Percentiles rank a stretch among this genome's conserved stretches.
Conservation (phyloP, 2,113 vertebrate genomes). For the Tinamus guttatus region DNA sequence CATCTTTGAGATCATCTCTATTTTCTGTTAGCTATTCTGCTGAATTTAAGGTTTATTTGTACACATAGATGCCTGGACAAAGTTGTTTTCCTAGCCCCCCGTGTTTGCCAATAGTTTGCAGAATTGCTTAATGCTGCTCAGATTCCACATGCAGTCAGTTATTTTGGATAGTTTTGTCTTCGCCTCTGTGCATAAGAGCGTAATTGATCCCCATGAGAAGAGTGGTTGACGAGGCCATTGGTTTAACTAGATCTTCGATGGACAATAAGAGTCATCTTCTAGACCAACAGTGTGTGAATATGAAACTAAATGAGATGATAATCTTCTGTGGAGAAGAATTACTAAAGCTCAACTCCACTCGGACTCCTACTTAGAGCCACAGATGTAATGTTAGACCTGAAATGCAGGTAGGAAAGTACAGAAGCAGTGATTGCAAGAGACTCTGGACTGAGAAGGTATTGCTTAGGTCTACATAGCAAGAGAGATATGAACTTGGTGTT, state of each 20-base stretch:
- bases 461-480: constrained; percentile 21
- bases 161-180: background rate
- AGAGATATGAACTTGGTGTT: constrained; percentile 11
- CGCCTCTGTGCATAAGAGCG: background rate
- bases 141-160: background rate
- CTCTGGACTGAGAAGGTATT: background rate
- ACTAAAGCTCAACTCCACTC: background rate
- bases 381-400: background rate
- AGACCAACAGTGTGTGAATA: background rate
- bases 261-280: background rate
- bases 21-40: background rate
- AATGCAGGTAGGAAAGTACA: constrained; percentile 9
- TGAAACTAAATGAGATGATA: constrained; percentile 48
- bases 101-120: background rate
- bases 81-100: background rate
- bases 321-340: background rate
- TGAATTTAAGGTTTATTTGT: background rate
- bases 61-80: background rate
- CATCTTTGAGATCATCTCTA: background rate
- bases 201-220: background rate
- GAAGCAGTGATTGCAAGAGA: background rate
- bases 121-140: background rate
- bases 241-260: background rate
- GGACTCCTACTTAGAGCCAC: background rate
- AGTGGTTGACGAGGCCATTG: background rate